Conservation (phyloP, 2,888 invertebrate species). For the Polymixis flavicincta region DNA sequence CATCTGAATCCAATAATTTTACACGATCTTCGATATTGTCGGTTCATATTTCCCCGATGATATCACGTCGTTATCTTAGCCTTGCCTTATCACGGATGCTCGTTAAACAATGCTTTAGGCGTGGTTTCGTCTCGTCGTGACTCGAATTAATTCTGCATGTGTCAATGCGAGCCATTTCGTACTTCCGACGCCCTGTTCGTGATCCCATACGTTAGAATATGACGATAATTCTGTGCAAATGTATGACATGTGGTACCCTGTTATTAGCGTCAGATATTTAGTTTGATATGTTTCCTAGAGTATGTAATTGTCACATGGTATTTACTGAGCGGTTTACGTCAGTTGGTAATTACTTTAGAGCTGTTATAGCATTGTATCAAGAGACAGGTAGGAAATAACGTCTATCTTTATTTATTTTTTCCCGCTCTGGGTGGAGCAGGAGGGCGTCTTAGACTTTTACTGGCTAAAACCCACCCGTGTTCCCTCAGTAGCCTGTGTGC, state of each 20-base stretch:
- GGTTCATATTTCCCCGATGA: slow-evolving; percentile 76
- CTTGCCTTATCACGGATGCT: slow-evolving; percentile 83
- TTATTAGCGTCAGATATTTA: slow-evolving; percentile 56
- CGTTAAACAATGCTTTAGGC: slow-evolving; percentile 85
- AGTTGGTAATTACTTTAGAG: slow-evolving; percentile 37
- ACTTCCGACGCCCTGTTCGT: slow-evolving; percentile 83
- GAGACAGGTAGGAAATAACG: slow-evolving; percentile 13
- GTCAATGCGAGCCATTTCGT: slow-evolving; percentile 81
- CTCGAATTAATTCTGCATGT: slow-evolving; percentile 85
- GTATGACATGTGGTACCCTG: slow-evolving; percentile 58
- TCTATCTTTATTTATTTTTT: slow-evolving; percentile 7
- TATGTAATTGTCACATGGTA: slow-evolving; percentile 50
- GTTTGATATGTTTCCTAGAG: slow-evolving; percentile 61
- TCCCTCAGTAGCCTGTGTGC: no score
- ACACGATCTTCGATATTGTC: slow-evolving; percentile 26
- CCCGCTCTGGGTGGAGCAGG: no score
- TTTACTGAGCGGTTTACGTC: slow-evolving; percentile 37
- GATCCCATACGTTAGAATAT: slow-evolving; percentile 70
- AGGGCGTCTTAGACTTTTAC: no score
- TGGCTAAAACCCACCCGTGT: no score
- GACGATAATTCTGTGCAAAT: slow-evolving; percentile 61
- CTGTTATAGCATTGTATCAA: slow-evolving; percentile 16
- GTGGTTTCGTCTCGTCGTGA: slow-evolving; percentile 84
- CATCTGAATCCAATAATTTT: slow-evolving; percentile 23
- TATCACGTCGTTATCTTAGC: slow-evolving; percentile 77